A percentile compares a stretch with the other conserved stretches of the same genome.
These are phyloP conservation scores for Synodontis membranacea DNA, from an alignment of 2,113 vertebrate genomes.

Conservation along the genomic window DNA sequence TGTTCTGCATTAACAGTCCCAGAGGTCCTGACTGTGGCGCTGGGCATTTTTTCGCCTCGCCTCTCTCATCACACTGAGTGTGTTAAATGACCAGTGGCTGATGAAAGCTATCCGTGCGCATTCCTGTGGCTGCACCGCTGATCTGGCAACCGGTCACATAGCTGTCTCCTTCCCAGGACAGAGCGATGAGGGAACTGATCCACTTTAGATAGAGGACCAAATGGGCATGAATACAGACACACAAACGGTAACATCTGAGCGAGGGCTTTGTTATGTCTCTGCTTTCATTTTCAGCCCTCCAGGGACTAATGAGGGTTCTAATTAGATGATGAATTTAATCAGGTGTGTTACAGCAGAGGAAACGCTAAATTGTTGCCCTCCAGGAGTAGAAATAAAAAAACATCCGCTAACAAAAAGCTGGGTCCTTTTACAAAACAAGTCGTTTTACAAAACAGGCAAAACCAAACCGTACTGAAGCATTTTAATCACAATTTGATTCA, in stretches of 20 bases:
- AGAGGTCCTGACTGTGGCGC: slow-evolving; percentile 12
- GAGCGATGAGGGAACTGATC: slow-evolving; percentile 29
- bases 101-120: slow-evolving; percentile 44
- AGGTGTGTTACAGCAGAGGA: background rate
- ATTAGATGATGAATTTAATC: background rate
- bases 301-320: slow-evolving; percentile 2
- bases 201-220: slow-evolving; percentile 1
- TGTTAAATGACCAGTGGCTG: slow-evolving; percentile 32
- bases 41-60: background rate
- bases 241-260: background rate
- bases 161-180: slow-evolving; percentile 23
- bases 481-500: background rate
- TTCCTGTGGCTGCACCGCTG: slow-evolving; percentile 36
- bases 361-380: background rate
- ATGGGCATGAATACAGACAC: background rate
- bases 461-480: background rate
- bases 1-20: slow-evolving; percentile 15
- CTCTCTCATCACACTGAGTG: slow-evolving; percentile 31
- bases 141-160: slow-evolving; percentile 27
- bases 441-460: background rate
- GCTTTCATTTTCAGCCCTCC: background rate
- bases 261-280: background rate
- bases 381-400: background rate
- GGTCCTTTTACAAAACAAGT: background rate
- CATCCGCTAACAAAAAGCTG: background rate